Base-by-base conservation (phyloP, 2,797 vertebrate genomes). In the Urosaurus nigricauda region DNA sequence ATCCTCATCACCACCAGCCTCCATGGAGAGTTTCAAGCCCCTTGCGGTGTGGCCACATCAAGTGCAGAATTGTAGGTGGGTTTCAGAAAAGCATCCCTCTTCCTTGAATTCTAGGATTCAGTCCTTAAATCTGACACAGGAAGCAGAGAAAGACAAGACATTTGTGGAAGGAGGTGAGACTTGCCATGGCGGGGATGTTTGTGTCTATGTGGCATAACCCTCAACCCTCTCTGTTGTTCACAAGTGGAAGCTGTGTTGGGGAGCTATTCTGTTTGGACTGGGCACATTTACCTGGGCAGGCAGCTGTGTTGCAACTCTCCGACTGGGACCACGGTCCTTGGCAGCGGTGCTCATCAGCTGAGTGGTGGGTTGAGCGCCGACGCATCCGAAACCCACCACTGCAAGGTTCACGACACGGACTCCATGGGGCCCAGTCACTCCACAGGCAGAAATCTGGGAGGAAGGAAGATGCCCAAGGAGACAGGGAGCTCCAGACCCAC, bases 391-490 rank as follows among this genome's bases (percentile, higher is more conserved):
- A 97, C 1, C 98, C 98, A 0, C 98, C 98, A 0, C 95, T 97
- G 90, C 98, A 99, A 5, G 98, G 97, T 29, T 97, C 96, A 1
- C 96, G 97, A 89, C 98, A 99, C 1, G 95, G 96, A 0, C 98
- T 98, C 98, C 98, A 99, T 0, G 93, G 29, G 0, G 97, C 97
- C 98, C 98, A 99, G 0, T 26, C 82, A 47, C 97, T 96, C 98
- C 98, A 99, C 91, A 96, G 94, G 92, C 98, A 98, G 58, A 93
- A 78, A 90, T 98, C 98, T 99, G 89, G 2, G 93, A 79, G 70
- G 43, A 71, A 2, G 17, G 24, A 47, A 3, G 11, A 68, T 13
- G 3, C 9, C 29, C 3, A 16, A 4, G 35, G 16, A 40, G 26
- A 51, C 5, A 0, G 1, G 68, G 63, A 77, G 83, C 21, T 5